Evolutionary conservation across 2,888 invertebrate genomes (phyloP).

Genomic region (Ennomos erosarius): DNA sequence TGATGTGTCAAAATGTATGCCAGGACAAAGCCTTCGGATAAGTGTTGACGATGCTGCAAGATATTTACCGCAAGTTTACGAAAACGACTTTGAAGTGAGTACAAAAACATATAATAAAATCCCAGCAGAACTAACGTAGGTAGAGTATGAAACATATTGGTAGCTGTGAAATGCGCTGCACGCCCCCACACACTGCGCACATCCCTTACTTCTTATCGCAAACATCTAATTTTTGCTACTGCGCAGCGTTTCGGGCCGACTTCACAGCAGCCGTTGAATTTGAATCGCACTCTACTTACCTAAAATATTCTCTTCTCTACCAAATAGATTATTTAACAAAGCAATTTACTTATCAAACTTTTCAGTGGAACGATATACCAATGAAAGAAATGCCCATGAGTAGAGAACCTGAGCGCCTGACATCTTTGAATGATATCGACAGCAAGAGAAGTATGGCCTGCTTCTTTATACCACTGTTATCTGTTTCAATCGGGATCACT

Average conservation of each 20-base stretch:
- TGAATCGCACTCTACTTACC: too few relatives aligned
- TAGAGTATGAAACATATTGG: too few relatives aligned
- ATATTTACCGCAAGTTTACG: constrained; percentile 69
- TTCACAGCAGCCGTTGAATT: too few relatives aligned
- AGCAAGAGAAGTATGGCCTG: constrained; percentile 62
- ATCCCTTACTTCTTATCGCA: too few relatives aligned
- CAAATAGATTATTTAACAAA: too few relatives aligned
- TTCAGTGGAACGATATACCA: constrained; percentile 61
- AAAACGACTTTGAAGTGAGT: constrained; percentile 74
- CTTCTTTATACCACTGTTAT: neutral
- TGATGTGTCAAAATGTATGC: constrained; percentile 83
- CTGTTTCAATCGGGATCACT: too few relatives aligned
- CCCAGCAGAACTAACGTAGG: too few relatives aligned
- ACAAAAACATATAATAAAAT: neutral
- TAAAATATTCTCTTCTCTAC: too few relatives aligned
- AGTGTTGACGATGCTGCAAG: constrained; percentile 73
- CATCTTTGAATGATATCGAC: constrained; percentile 45
- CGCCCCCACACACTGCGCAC: too few relatives aligned
- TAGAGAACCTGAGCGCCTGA: constrained; percentile 53
- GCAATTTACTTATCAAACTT: constrained; percentile 31
- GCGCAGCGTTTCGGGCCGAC: too few relatives aligned
- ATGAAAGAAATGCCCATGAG: constrained; percentile 51
- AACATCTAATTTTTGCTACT: too few relatives aligned
- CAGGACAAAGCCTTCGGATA: constrained; percentile 83
- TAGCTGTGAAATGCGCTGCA: too few relatives aligned